These are phyloP conservation scores for Orbicella faveolata DNA, from an alignment of 64 coral and sea anemone species.

Conservation along the genomic window DNA sequence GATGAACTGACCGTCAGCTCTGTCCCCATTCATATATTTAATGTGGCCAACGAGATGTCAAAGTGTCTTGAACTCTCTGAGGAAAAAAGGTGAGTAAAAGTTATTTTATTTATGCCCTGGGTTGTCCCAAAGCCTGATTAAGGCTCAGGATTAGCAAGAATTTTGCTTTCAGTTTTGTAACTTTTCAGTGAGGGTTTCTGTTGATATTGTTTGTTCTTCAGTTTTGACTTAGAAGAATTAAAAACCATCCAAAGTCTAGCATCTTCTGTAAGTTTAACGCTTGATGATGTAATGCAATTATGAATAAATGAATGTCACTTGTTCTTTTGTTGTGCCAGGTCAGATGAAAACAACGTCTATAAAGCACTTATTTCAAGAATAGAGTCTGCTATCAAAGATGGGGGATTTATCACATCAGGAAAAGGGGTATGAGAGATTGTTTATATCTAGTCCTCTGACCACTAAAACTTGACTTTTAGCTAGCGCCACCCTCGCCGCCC, in stretches of 20 bases:
- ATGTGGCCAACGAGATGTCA: constrained; percentile 47
- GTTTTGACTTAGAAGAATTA: too few relatives aligned
- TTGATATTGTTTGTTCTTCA: too few relatives aligned
- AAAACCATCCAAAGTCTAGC: too few relatives aligned
- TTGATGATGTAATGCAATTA: background rate
- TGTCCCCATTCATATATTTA: constrained; percentile 44
- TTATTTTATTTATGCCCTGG: too few relatives aligned
- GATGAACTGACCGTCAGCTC: constrained; percentile 52
- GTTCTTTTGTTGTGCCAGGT: background rate
- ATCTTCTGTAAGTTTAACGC: too few relatives aligned
- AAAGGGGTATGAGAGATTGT: background rate
- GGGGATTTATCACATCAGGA: constrained; percentile 40
- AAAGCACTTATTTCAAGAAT: constrained; percentile 11
- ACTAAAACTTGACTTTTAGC: too few relatives aligned
- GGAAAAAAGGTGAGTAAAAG: constrained; percentile 1
- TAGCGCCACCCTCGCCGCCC: too few relatives aligned
- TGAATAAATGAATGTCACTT: background rate
- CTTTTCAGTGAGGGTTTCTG: too few relatives aligned
- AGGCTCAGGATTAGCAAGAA: too few relatives aligned
- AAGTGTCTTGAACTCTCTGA: background rate
- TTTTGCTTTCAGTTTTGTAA: too few relatives aligned
- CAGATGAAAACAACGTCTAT: background rate
- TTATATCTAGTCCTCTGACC: background rate
- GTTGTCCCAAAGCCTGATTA: too few relatives aligned
- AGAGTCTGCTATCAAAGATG: constrained; percentile 10